phyloP scores from a whole-genome alignment of 2,797 vertebrate species.

The Sternarchorhynchus goeldii region DNA sequence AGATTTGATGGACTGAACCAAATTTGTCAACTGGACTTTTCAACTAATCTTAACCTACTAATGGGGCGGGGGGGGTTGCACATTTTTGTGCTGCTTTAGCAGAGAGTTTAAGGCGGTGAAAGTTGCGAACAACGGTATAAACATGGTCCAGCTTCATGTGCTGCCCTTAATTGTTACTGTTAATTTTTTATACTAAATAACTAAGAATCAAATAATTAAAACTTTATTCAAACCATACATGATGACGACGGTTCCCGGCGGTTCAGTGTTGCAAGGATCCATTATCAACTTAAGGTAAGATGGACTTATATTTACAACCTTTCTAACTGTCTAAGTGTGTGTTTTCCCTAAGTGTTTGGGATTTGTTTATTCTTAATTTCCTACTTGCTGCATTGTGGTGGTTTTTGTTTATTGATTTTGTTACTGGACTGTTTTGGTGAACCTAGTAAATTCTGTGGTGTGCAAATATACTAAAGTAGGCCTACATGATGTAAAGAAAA shows the following conservation, averaged over 20 bases:
- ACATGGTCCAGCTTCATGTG: not conserved
- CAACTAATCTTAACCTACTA: no score
- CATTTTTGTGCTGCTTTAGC: not conserved
- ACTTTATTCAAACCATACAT: not conserved
- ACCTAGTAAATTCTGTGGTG: not conserved
- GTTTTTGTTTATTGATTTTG: not conserved
- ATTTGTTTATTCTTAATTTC: not conserved
- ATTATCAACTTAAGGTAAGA: slow-evolving; percentile 38
- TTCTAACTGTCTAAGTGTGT: not conserved
- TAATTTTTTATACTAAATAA: not conserved
- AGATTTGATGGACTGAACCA: no score
- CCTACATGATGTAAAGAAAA: not conserved
- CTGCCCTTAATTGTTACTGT: not conserved
- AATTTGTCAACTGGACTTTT: no score
- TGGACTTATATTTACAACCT: slow-evolving; percentile 15
- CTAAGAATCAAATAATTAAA: slow-evolving; percentile 19
- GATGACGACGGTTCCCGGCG: slow-evolving; percentile 2
- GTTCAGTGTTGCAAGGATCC: slow-evolving; percentile 27
- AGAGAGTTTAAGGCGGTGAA: slow-evolving; percentile 2
- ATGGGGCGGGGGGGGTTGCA: no score
- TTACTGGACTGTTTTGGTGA: not conserved
- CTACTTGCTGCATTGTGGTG: not conserved
- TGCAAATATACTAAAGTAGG: not conserved
- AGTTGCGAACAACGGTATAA: slow-evolving; percentile 46
- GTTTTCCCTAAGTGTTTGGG: not conserved